Conservation (phyloP, 2,888 invertebrate genomes). For the Sminthurinus aureus region DNA sequence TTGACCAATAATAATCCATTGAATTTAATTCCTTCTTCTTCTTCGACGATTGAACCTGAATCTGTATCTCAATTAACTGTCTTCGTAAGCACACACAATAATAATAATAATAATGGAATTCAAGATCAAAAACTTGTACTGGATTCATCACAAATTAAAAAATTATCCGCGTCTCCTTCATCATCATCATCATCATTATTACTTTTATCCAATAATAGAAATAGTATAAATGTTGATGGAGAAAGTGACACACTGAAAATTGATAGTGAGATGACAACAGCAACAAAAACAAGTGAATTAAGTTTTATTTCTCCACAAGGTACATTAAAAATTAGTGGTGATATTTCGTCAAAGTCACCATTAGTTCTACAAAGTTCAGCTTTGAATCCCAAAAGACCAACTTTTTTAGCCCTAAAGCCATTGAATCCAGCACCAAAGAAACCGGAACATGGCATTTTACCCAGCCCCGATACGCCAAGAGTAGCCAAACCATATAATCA, state of each 20-base stretch:
- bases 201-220: neutral
- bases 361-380: conserved; percentile 37
- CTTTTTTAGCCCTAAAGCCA: conserved; percentile 57
- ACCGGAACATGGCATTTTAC: conserved; percentile 68
- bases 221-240: neutral
- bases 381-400: conserved; percentile 53
- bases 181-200: neutral
- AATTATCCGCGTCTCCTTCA: neutral
- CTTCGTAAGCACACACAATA: conserved; percentile 12
- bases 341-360: conserved; percentile 24
- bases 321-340: neutral
- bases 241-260: neutral
- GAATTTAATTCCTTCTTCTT: neutral
- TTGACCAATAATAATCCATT: neutral
- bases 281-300: neutral
- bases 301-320: neutral
- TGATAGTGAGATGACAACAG: neutral
- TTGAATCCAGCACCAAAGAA: conserved; percentile 48
- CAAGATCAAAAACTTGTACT: neutral
- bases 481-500: conserved; percentile 90
- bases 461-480: conserved; percentile 90
- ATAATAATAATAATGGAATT: neutral
- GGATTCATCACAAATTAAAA: conserved; percentile 2
- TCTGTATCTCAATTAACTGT: conserved; percentile 16
- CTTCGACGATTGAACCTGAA: conserved; percentile 1